Base-by-base conservation (phyloP, 2,113 vertebrate species). In the Centropus bengalensis region DNA sequence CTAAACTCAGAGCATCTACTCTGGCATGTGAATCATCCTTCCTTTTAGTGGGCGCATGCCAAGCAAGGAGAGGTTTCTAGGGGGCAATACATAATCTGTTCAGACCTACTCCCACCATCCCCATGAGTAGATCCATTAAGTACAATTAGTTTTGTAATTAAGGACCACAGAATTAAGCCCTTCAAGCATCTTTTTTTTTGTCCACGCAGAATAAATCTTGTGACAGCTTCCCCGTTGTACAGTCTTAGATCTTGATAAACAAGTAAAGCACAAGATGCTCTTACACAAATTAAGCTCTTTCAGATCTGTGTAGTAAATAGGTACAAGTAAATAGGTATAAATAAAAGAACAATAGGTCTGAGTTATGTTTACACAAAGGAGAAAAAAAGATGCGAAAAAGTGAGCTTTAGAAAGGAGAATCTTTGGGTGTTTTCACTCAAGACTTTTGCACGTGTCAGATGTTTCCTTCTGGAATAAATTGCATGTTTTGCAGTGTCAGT, bases 111-210 rank as follows among this genome's bases (percentile, higher is more conserved):
- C 52, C 64, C 44, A 28, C 47, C 93, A 76, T 49, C 69, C 76
- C 77, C n/a, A 12, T 60, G 85, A 84, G 82, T 66, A 42, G 64
- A 81, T 81, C 56, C 80, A 76, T 93, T 93, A 94, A 77, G 71
- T 78, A 68, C 89, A 96, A 86, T 93, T 93, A 95, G 64, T 75
- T 54, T 68, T 28, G n/a, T 54, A 96, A 90, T 92, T 94, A 92
- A 95, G 71, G 85, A 22, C n/a, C 85, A 83, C 27, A 19, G 67
- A 77, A 89, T 89, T 77, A 91, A 67, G 79, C n/a, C 52, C 73
- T 96, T 88, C 51, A 69, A 77, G 44, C 14, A 22, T 49, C 63
- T 87, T 64, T 83, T 93, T 77, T 89, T 91, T 60, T 82, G 85
- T 91, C 85, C 88, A 77, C 82, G 78, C 52, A 52, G 60, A 90